Percentiles rank a stretch among this genome's conserved stretches.
Evolutionary conservation across 2,113 vertebrate species (phyloP).

Genomic region (Leucopsar rothschildi): DNA sequence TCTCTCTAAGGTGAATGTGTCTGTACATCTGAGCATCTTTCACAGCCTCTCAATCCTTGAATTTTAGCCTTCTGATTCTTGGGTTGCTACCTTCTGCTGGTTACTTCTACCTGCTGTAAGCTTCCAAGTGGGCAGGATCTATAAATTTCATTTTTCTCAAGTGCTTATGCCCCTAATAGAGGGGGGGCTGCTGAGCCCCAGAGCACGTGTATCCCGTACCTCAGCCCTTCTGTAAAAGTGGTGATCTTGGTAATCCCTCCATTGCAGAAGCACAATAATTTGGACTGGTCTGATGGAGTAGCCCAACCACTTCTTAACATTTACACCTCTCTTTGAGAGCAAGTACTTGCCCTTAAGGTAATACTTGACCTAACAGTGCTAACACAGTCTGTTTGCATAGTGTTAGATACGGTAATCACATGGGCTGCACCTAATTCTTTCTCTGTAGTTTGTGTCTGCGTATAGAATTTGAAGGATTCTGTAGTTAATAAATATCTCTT

Average conservation of each 20-base stretch:
- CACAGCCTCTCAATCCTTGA: neutral
- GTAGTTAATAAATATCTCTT: neutral
- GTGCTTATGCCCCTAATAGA: neutral
- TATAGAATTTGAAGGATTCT: neutral
- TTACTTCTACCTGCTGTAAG: neutral
- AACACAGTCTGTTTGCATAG: neutral
- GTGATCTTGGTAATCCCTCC: neutral
- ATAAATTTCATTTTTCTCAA: neutral
- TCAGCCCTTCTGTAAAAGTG: neutral
- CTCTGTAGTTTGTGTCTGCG: neutral
- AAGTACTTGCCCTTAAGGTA: neutral
- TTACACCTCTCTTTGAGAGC: neutral
- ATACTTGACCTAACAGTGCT: neutral
- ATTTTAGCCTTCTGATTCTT: neutral
- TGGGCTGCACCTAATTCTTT: neutral
- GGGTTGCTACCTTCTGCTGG: neutral
- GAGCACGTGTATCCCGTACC: neutral
- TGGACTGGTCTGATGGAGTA: neutral
- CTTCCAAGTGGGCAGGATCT: neutral
- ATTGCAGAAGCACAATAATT: neutral
- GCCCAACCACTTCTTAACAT: neutral
- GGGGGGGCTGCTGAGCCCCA: neutral
- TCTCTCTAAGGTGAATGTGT: neutral
- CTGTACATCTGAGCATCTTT: neutral
- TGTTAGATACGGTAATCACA: neutral